Percentiles rank a stretch among this genome's conserved stretches.
phyloP scores from a whole-genome alignment of 2,888 invertebrate genomes.

The Carcina quercana region DNA sequence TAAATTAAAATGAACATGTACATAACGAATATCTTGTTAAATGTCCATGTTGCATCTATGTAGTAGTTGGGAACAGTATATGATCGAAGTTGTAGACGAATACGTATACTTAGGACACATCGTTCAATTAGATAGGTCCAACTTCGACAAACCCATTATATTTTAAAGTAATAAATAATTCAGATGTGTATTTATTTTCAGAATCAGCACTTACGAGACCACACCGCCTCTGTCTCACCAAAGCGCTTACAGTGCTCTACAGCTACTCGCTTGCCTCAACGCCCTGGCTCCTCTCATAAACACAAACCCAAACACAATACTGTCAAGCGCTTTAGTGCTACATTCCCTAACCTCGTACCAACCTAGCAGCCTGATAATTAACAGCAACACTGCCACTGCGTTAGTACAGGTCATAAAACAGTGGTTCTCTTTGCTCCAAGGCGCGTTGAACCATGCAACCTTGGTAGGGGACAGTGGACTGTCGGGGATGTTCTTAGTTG shows the following conservation, averaged over 20 bases:
- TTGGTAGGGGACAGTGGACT: slow-evolving; percentile 34
- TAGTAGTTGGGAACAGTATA: too few species aligned
- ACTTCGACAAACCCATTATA: too few species aligned
- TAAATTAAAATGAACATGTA: too few species aligned
- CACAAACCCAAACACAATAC: slow-evolving; percentile 32
- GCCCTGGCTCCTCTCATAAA: slow-evolving; percentile 34
- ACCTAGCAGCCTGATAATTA: slow-evolving; percentile 37
- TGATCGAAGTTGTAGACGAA: too few species aligned
- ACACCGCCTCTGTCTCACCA: slow-evolving; percentile 49
- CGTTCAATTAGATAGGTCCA: too few species aligned
- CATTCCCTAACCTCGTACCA: slow-evolving; percentile 53
- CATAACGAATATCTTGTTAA: too few species aligned
- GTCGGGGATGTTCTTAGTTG: slow-evolving; percentile 43
- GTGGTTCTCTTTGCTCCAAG: slow-evolving; percentile 45
- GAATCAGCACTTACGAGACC: slow-evolving; percentile 39
- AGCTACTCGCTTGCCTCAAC: slow-evolving; percentile 50
- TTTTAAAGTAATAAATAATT: too few species aligned
- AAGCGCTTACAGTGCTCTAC: slow-evolving; percentile 59
- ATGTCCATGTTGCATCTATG: too few species aligned
- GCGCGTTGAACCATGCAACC: slow-evolving; percentile 42
- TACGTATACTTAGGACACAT: too few species aligned
- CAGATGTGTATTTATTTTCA: too few species aligned
- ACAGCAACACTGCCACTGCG: slow-evolving; percentile 30
- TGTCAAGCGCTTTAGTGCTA: slow-evolving; percentile 53
- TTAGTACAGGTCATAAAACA: slow-evolving; percentile 42